These are phyloP conservation scores for Thalassoma bifasciatum DNA, from an alignment of 2,113 vertebrate genomes.

Conservation along the genomic window DNA sequence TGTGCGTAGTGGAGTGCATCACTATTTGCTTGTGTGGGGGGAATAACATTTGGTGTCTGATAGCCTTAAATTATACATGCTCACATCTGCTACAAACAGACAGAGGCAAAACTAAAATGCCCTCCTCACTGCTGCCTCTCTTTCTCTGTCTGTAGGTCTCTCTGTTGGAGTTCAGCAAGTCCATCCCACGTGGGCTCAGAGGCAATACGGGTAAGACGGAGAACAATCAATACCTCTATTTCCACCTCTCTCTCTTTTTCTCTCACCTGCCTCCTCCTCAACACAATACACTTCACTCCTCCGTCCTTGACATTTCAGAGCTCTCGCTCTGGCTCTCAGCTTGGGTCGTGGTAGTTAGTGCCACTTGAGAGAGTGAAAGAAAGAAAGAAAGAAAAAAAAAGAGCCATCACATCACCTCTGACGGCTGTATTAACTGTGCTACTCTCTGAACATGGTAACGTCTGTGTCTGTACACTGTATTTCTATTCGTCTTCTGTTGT, in stretches of 20 bases:
- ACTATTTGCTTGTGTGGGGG: constrained; percentile 35
- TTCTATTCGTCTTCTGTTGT: constrained; percentile 37
- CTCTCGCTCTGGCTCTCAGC: constrained; percentile 29
- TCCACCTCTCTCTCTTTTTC: constrained; percentile 37
- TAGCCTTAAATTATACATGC: constrained; percentile 30
- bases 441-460: background rate
- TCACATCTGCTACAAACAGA: constrained; percentile 41
- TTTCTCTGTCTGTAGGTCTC: constrained; percentile 84
- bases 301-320: constrained; percentile 53
- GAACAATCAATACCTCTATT: constrained; percentile 57
- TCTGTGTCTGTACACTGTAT: constrained; percentile 14
- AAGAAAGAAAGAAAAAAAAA: background rate
- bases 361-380: constrained; percentile 1
- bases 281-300: constrained; percentile 44
- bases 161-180: constrained; percentile 93
- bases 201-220: constrained; percentile 93
- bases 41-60: constrained; percentile 32
- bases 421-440: constrained; percentile 3
- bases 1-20: constrained; percentile 43
- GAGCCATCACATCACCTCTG: constrained; percentile 3
- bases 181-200: constrained; percentile 92
- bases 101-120: constrained; percentile 41
- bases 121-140: constrained; percentile 23
- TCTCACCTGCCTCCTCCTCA: constrained; percentile 52
- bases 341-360: constrained; percentile 14